Evolutionary conservation across 2,888 invertebrate species (phyloP).

Genomic region (Lasioglossum lativentre): DNA sequence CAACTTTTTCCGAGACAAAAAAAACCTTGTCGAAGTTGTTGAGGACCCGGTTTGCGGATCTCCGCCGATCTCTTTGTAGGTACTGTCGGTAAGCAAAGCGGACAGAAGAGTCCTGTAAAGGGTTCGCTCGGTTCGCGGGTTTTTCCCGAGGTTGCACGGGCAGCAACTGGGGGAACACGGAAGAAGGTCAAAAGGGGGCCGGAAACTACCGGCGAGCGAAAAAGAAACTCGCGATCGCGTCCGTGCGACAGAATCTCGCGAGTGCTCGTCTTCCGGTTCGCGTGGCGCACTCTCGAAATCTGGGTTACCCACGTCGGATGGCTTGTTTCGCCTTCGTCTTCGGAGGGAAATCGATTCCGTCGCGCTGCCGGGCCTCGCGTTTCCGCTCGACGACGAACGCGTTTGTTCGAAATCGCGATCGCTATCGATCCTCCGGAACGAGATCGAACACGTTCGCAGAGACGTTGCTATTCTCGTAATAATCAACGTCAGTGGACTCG

Average conservation of each 20-base stretch:
- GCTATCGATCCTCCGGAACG: neutral
- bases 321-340: slow-evolving; percentile 35
- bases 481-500: neutral
- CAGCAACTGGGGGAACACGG: neutral
- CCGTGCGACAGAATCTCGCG: slow-evolving; percentile 60
- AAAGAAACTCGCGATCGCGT: slow-evolving; percentile 52
- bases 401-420: neutral
- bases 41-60: too few species aligned
- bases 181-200: slow-evolving; percentile 51
- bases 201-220: slow-evolving; percentile 31
- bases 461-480: neutral
- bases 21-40: too few species aligned
- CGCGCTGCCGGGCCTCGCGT: neutral
- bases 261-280: slow-evolving; percentile 68
- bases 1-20: too few species aligned
- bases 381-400: neutral
- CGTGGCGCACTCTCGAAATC: slow-evolving; percentile 59
- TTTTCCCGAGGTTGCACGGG: neutral
- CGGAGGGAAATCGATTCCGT: slow-evolving; percentile 44
- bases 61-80: neutral
- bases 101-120: slow-evolving; percentile 14
- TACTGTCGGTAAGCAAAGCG: neutral
- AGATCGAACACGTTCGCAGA: neutral
- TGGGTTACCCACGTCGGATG: slow-evolving; percentile 63
- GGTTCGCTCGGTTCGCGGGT: neutral